phyloP scores from a whole-genome alignment of 1,140 invertebrate species.

The Halyomorpha halys region DNA sequence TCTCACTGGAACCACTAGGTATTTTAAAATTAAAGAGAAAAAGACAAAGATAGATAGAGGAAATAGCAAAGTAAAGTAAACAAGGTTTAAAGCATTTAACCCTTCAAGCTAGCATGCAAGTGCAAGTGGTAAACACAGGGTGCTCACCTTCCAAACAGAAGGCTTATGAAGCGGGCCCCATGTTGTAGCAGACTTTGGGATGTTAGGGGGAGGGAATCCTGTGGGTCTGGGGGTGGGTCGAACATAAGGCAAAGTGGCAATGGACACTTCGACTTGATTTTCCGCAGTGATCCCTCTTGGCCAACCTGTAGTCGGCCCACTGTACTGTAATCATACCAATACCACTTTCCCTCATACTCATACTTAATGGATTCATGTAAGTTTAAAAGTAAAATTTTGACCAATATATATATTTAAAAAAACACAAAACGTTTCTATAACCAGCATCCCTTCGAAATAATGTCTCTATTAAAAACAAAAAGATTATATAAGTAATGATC shows the following conservation, averaged over 20 bases:
- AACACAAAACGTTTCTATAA: no score
- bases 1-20: no score
- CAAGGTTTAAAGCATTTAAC: conserved; percentile 7
- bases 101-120: conserved; percentile 9
- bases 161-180: conserved; percentile 55
- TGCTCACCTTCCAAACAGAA: conserved; percentile 54
- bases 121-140: conserved; percentile 14
- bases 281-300: conserved; percentile 20
- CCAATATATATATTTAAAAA: no score
- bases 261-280: conserved; percentile 27
- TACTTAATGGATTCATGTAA: not conserved
- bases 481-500: no score
- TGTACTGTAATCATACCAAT: conserved; percentile 25
- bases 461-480: no score
- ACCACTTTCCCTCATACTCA: conserved; percentile 25
- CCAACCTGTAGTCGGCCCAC: conserved; percentile 20
- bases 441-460: no score
- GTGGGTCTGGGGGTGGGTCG: conserved; percentile 34
- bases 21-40: no score
- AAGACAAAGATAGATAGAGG: no score
- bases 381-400: no score
- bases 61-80: conserved; percentile 20
- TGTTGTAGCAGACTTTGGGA: conserved; percentile 53
- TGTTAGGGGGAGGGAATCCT: conserved; percentile 38
- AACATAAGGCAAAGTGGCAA: conserved; percentile 37